phyloP scores from a whole-genome alignment of 1,140 invertebrate species.

The Probaryconus sp. region DNA sequence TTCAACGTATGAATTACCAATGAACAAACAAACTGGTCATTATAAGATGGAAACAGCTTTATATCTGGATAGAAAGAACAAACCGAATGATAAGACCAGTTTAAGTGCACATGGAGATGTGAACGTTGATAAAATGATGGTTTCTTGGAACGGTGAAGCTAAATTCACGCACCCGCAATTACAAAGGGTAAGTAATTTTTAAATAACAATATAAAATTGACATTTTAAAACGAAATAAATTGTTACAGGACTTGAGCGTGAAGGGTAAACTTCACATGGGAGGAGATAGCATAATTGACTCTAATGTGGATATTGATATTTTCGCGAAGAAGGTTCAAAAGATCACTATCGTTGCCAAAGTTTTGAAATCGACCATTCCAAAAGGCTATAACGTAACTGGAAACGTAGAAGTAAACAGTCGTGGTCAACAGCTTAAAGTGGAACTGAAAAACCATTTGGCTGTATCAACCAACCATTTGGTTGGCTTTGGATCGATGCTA shows the following conservation, averaged over 20 bases:
- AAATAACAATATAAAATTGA: constrained; percentile 8
- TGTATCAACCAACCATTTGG: constrained; percentile 60
- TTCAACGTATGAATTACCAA: constrained; percentile 70
- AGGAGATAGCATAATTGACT: constrained; percentile 72
- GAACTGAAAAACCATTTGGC: constrained; percentile 69
- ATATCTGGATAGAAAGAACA: constrained; percentile 84
- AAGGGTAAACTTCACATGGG: constrained; percentile 76
- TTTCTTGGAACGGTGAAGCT: constrained; percentile 79
- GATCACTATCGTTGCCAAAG: constrained; percentile 75
- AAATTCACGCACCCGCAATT: constrained; percentile 83
- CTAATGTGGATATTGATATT: constrained; percentile 79
- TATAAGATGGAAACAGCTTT: constrained; percentile 78
- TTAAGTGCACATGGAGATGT: constrained; percentile 77
- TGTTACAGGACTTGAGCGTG: constrained; percentile 77
- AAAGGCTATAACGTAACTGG: constrained; percentile 73
- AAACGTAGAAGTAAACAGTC: constrained; percentile 71
- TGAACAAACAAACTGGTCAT: constrained; percentile 71
- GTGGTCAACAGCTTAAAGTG: constrained; percentile 75
- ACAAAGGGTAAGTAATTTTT: constrained; percentile 79
- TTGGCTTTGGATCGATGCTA: constrained; percentile 69
- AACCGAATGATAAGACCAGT: constrained; percentile 82
- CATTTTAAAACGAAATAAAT: constrained; percentile 1
- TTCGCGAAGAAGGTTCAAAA: constrained; percentile 80
- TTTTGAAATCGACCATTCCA: constrained; percentile 57
- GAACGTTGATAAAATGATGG: constrained; percentile 74